A percentile compares a stretch with the other conserved stretches of the same genome.
These are phyloP conservation scores for Centroberyx gerrardi DNA, from an alignment of 2,797 vertebrate species.

Conservation along the genomic window DNA sequence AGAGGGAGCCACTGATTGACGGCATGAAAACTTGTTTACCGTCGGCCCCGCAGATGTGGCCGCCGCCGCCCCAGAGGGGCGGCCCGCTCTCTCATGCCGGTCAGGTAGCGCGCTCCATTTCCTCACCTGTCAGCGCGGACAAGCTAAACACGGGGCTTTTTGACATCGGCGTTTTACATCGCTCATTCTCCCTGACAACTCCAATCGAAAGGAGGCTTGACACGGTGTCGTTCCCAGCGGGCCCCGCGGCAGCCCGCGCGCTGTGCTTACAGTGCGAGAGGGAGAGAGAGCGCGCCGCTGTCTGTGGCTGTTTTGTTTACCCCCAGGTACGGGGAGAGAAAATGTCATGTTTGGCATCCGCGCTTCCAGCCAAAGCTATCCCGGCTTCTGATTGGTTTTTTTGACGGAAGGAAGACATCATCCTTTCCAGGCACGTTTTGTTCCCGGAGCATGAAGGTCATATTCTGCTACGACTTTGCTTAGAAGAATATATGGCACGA, in stretches of 20 bases:
- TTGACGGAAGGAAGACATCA: conserved; percentile 16
- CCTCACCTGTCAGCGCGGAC: conserved; percentile 82
- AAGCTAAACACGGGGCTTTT: conserved; percentile 83
- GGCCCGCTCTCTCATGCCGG: conserved; percentile 74
- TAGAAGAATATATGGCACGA: neutral
- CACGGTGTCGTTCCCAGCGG: conserved; percentile 65
- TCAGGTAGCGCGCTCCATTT: conserved; percentile 82
- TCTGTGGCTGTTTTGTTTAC: conserved; percentile 57
- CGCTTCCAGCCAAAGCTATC: conserved; percentile 31
- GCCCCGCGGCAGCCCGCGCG: conserved; percentile 44
- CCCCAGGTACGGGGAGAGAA: conserved; percentile 46
- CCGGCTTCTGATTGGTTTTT: conserved; percentile 29
- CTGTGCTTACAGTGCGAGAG: conserved; percentile 58
- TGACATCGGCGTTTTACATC: conserved; percentile 81
- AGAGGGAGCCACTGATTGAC: conserved; percentile 63
- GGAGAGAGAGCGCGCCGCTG: conserved; percentile 50
- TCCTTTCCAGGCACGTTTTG: neutral
- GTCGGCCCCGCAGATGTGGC: conserved; percentile 55
- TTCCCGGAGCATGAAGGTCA: neutral
- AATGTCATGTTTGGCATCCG: conserved; percentile 49
- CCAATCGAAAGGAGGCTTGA: conserved; percentile 74
- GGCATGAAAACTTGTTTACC: conserved; percentile 68
- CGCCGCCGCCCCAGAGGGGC: conserved; percentile 55
- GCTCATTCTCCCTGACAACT: conserved; percentile 81
- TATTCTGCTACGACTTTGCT: neutral